Percentiles rank a stretch among this genome's conserved stretches.
Evolutionary conservation across 2,888 invertebrate genomes (phyloP).

Genomic region (Melolontha melolontha): DNA sequence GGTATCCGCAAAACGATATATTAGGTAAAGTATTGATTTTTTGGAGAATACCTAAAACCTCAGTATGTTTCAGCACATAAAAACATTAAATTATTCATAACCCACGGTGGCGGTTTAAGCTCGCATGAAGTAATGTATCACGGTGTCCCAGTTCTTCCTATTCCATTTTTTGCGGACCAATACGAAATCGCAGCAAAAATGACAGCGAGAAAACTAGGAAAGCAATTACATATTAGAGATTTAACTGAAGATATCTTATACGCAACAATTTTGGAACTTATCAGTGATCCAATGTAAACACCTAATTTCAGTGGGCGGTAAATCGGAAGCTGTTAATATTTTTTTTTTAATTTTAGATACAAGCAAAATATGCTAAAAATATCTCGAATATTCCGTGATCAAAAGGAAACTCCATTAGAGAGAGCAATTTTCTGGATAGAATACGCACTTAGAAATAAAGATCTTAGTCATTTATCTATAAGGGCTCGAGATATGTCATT

Average conservation of each 20-base stretch:
- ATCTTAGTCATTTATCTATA: conserved; percentile 9
- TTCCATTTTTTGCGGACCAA: conserved; percentile 60
- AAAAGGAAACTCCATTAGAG: conserved; percentile 47
- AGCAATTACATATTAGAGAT: conserved; percentile 47
- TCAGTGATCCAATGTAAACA: conserved; percentile 52
- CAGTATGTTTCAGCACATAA: conserved; percentile 48
- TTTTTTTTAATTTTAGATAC: conserved; percentile 46
- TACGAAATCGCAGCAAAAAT: conserved; percentile 55
- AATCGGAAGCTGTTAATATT: no score
- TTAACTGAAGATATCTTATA: conserved; percentile 49
- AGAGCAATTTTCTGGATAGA: conserved; percentile 43
- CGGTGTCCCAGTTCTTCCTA: conserved; percentile 52
- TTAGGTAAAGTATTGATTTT: no score
- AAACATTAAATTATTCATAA: conserved; percentile 52
- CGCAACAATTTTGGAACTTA: conserved; percentile 49
- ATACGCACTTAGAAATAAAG: conserved; percentile 20
- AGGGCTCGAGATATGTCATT: conserved; percentile 25
- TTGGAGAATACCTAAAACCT: no score
- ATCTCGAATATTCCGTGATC: conserved; percentile 48
- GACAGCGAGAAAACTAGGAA: conserved; percentile 51
- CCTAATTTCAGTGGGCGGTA: no score
- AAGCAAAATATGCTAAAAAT: conserved; percentile 45
- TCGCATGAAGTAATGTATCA: conserved; percentile 52
- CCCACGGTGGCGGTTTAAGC: conserved; percentile 55
- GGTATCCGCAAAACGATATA: no score